Base-by-base conservation (phyloP, 1,140 invertebrate genomes). In the Ganaspis sp. region DNA sequence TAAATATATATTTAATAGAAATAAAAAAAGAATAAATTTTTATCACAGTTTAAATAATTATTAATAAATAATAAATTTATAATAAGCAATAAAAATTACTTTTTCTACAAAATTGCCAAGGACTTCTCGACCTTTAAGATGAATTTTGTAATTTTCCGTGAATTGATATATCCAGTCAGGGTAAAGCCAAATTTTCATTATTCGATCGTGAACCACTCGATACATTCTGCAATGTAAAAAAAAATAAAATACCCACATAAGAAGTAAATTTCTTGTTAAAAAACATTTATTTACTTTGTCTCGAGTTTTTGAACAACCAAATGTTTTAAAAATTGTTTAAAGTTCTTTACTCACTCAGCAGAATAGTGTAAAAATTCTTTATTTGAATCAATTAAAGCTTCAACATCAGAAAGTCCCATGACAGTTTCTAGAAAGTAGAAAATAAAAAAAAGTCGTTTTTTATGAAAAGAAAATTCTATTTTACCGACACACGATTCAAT, bases 331-430 rank as follows among this genome's bases (percentile, higher is more conserved):
- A 49, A 49, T 11, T 26, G 49, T 23, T 72, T 40, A 0, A 23
- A 58, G 23, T 38, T 42, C 4, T 49, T 26, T 42, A 72, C 73
- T 73, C 42, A 79, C 78, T 79, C 69, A 12, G 71, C 71, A 4
- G 74, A 89, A 17, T 85, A 84, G 4, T 90, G 79, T 77, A 90
- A 90, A 76, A 91, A 91, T 38, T 81, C 74, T 29, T 84, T 84
- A 53, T 72, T 73, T 23, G 76, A 73, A 70, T 83, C 76, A 5
- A 77, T 70, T 29, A 6, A 77, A 75, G 80, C 87, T 82, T 74
- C 87, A 73, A 73, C 82, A n/a, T 70, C 29, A 81, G 74, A 88
- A 70, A 72, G 81, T 77, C 91, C 91, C 91, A 92, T 92, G 12
- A 91, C 88, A 34, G 87, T 90, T 84, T 91, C 90, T 91, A 72